A percentile compares a stretch with the other conserved stretches of the same genome.
These are phyloP conservation scores for Pterocles gutturalis DNA, from an alignment of 2,113 vertebrate species.

Conservation along the genomic window DNA sequence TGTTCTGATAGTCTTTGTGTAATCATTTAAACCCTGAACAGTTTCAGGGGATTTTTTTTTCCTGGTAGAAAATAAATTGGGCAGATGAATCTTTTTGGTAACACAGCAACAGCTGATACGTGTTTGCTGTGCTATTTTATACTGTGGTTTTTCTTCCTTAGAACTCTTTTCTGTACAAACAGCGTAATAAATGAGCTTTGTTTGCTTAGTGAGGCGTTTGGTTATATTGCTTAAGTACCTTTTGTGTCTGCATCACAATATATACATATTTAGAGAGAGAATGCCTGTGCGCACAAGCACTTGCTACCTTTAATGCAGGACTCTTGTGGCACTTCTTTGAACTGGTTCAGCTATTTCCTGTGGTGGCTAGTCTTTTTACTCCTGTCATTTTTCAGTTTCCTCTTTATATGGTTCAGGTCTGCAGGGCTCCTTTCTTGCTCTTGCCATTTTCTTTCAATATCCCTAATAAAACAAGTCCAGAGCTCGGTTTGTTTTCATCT, in stretches of 20 bases:
- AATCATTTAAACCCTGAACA: background rate
- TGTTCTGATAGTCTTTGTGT: background rate
- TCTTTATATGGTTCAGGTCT: background rate
- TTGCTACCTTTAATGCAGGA: background rate
- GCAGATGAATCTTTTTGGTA: background rate
- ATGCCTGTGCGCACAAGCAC: fast-evolving
- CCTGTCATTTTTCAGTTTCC: background rate
- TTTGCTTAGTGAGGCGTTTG: background rate
- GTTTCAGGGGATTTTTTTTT: background rate
- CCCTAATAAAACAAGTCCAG: background rate
- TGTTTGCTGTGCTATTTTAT: background rate
- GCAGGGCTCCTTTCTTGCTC: background rate
- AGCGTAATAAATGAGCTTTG: background rate
- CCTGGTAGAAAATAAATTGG: background rate
- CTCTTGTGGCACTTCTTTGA: background rate
- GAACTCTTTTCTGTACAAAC: background rate
- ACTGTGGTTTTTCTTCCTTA: background rate
- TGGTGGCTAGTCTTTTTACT: background rate
- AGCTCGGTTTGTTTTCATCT: background rate
- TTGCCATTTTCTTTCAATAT: background rate
- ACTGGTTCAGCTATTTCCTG: background rate
- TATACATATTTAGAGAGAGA: background rate
- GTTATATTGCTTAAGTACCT: background rate
- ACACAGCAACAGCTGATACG: background rate
- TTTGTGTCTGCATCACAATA: background rate